Percentiles rank a stretch among this genome's conserved stretches.
These are phyloP conservation scores for Leuctra nigra DNA, from an alignment of 2,888 invertebrate genomes.

Conservation along the genomic window DNA sequence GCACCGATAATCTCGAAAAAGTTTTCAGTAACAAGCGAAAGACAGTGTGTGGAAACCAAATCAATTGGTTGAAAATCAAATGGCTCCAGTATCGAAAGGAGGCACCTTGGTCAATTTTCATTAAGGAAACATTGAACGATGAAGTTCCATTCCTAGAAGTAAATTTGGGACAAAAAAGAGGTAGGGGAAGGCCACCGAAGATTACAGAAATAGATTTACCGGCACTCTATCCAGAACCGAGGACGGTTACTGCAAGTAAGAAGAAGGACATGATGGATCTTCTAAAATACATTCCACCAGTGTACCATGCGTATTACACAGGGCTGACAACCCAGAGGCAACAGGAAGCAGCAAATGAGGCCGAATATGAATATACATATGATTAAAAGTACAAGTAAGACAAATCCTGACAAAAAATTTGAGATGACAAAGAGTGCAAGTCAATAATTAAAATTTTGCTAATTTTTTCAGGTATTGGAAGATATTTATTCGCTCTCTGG, in stretches of 20 bases:
- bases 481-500: no score
- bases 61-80: background rate
- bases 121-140: slow-evolving; percentile 3
- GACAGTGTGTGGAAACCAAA: background rate
- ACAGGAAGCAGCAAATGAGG: no score
- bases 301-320: background rate
- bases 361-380: no score
- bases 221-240: no score
- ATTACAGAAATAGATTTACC: slow-evolving; percentile 8
- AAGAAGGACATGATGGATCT: slow-evolving; percentile 4
- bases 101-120: slow-evolving; percentile 5
- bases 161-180: background rate
- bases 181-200: background rate
- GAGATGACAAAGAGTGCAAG: no score
- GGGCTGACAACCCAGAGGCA: no score
- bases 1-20: background rate
- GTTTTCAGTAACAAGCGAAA: background rate
- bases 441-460: no score
- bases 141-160: background rate
- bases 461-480: no score
- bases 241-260: background rate
- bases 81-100: slow-evolving; percentile 4
- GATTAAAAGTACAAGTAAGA: no score
- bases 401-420: no score
- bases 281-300: slow-evolving; percentile 2